Conservation (phyloP, 2,888 invertebrate species). For the Drosophila paranaensis region DNA sequence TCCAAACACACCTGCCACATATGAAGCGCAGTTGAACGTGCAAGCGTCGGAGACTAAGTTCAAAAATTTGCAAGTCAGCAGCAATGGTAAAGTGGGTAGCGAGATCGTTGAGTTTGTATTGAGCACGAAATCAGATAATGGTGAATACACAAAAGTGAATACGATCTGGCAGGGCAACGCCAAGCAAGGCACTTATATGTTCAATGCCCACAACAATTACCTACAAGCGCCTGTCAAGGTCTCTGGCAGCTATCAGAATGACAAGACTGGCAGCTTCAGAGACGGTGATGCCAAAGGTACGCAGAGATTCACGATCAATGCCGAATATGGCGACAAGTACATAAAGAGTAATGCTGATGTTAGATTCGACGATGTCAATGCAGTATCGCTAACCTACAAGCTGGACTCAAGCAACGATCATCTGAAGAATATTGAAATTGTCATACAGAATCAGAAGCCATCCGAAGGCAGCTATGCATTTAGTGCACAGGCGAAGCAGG, state of each 20-base stretch:
- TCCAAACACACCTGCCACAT: conserved; percentile 84
- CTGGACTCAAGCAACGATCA: conserved; percentile 85
- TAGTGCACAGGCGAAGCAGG: conserved; percentile 85
- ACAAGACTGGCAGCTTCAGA: conserved; percentile 62
- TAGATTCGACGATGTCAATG: conserved; percentile 81
- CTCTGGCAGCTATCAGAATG: conserved; percentile 71
- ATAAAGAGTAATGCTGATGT: conserved; percentile 83
- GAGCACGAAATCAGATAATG: conserved; percentile 62
- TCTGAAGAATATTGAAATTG: conserved; percentile 85
- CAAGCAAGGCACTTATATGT: conserved; percentile 68
- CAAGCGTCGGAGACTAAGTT: conserved; percentile 87
- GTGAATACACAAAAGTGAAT: conserved; percentile 65
- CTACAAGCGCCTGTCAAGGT: conserved; percentile 70
- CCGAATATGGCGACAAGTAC: conserved; percentile 81
- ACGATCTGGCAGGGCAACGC: conserved; percentile 63
- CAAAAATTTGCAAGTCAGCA: conserved; percentile 82
- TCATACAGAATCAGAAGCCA: conserved; percentile 80
- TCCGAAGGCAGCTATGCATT: conserved; percentile 84
- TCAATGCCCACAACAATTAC: conserved; percentile 64
- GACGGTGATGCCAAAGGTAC: conserved; percentile 57
- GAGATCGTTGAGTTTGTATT: conserved; percentile 63
- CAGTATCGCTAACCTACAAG: conserved; percentile 85
- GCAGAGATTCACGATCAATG: conserved; percentile 59
- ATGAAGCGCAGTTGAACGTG: conserved; percentile 85
- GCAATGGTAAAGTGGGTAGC: conserved; percentile 79